Evolutionary conservation across 1,140 invertebrate genomes (phyloP).

Genomic region (Sarcophaga bullata): DNA sequence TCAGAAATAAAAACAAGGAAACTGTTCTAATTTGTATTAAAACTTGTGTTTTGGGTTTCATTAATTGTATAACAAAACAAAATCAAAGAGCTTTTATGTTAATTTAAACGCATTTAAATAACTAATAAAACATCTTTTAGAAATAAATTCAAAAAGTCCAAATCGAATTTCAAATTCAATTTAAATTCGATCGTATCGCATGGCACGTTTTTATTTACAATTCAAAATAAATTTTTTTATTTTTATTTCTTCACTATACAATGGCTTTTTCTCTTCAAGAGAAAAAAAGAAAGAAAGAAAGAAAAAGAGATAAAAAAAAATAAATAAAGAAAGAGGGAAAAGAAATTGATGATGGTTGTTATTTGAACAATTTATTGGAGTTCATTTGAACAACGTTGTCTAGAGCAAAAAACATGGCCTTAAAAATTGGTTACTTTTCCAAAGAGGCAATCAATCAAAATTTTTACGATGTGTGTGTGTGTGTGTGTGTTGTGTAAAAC

Average conservation of each 20-base stretch:
- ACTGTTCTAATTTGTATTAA: too few relatives aligned
- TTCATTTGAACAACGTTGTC: background rate
- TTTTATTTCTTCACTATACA: background rate
- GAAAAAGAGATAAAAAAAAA: too few relatives aligned
- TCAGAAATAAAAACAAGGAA: too few relatives aligned
- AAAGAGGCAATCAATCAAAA: conserved; percentile 4
- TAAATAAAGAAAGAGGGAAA: too few relatives aligned
- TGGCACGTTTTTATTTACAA: conserved; percentile 18
- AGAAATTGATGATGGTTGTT: background rate
- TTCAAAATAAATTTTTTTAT: background rate
- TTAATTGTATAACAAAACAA: conserved; percentile 2
- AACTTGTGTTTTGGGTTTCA: background rate
- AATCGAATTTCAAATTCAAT: conserved; percentile 21
- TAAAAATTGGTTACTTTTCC: conserved; percentile 1
- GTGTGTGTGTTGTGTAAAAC: background rate
- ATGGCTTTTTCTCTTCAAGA: background rate
- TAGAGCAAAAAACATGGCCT: too few relatives aligned
- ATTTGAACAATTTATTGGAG: background rate
- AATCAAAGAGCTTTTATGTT: conserved; percentile 26
- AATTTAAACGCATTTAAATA: conserved; percentile 25
- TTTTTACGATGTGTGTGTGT: conserved; percentile 6
- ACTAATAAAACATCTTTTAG: conserved; percentile 10
- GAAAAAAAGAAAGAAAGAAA: conserved; percentile 1
- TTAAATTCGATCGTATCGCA: conserved; percentile 24
- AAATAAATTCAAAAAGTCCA: background rate